Percentiles rank a stretch among this genome's conserved stretches.
Evolutionary conservation across 2,888 invertebrate species (phyloP).

Genomic region (Cancer borealis): DNA sequence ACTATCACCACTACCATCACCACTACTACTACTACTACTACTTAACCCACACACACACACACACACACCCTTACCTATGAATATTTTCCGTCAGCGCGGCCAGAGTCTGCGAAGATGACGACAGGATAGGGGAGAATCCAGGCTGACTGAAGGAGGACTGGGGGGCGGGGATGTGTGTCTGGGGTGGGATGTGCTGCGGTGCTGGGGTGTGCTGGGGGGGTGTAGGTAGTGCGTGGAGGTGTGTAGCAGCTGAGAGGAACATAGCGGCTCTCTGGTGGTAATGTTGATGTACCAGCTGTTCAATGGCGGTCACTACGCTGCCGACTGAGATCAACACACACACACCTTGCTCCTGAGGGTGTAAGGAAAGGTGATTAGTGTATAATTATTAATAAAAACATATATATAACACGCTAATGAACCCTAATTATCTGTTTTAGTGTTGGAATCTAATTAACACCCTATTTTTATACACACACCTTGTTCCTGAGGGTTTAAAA

Average conservation of each 20-base stretch:
- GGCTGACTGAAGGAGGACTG: not conserved
- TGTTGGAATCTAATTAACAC: no score
- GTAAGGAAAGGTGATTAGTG: not conserved
- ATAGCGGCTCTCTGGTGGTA: conserved; percentile 76
- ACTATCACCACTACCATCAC: no score
- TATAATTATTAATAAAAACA: no score
- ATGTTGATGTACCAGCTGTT: conserved; percentile 76
- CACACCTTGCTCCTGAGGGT: conserved; percentile 72
- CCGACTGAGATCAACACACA: conserved; percentile 72
- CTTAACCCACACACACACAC: not conserved
- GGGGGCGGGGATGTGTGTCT: conserved; percentile 15
- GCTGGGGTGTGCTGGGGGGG: conserved; percentile 33
- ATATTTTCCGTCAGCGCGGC: conserved; percentile 58
- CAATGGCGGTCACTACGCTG: conserved; percentile 62
- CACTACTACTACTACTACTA: no score
- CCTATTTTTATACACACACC: no score
- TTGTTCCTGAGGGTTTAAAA: no score
- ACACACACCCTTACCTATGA: conserved; percentile 51
- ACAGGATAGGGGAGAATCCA: not conserved
- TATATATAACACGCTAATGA: no score
- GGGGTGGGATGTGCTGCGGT: not conserved
- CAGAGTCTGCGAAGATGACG: conserved; percentile 32
- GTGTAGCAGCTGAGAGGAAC: conserved; percentile 71
- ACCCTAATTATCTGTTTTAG: no score
- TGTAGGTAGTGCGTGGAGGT: conserved; percentile 58